A percentile compares a stretch with the other conserved stretches of the same genome.
Evolutionary conservation across 2,888 invertebrate genomes (phyloP).

Genomic region (Exephanes ischioxanthus): DNA sequence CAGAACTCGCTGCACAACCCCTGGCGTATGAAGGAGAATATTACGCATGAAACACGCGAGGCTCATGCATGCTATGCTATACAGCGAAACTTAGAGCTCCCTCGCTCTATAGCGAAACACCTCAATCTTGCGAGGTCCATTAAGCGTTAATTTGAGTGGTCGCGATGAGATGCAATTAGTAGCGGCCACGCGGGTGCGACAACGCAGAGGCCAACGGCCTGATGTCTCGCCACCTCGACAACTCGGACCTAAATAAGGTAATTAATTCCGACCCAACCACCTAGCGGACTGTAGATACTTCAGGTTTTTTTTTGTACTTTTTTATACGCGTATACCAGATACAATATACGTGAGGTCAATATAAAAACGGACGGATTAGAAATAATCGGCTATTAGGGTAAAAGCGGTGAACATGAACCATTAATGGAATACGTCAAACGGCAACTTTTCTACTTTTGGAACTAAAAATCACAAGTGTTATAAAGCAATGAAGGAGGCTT

Average conservation of each 20-base stretch:
- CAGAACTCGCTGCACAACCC: slow-evolving; percentile 5
- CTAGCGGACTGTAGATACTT: neutral
- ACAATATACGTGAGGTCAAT: neutral
- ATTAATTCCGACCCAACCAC: slow-evolving; percentile 1
- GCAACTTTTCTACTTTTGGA: too few species aligned
- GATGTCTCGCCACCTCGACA: slow-evolving; percentile 6
- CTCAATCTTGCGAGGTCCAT: slow-evolving; percentile 46
- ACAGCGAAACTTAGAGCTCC: slow-evolving; percentile 9
- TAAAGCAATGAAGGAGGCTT: too few species aligned
- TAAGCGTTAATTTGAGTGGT: slow-evolving; percentile 57
- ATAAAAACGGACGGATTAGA: neutral
- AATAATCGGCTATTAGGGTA: too few species aligned
- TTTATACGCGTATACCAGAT: neutral
- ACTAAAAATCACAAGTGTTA: too few species aligned
- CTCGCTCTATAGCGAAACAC: slow-evolving; percentile 23
- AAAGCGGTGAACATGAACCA: too few species aligned
- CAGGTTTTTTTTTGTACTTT: neutral
- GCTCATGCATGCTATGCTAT: slow-evolving; percentile 6
- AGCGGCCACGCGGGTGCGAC: slow-evolving; percentile 14
- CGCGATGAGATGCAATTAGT: slow-evolving; percentile 50
- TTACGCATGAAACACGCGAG: slow-evolving; percentile 17
- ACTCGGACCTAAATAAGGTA: slow-evolving; percentile 15
- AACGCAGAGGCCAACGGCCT: slow-evolving; percentile 31
- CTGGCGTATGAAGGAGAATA: slow-evolving; percentile 2
- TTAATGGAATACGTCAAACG: too few species aligned